These are phyloP conservation scores for Hybos culiciformis DNA, from an alignment of 2,888 invertebrate species.

Conservation along the genomic window DNA sequence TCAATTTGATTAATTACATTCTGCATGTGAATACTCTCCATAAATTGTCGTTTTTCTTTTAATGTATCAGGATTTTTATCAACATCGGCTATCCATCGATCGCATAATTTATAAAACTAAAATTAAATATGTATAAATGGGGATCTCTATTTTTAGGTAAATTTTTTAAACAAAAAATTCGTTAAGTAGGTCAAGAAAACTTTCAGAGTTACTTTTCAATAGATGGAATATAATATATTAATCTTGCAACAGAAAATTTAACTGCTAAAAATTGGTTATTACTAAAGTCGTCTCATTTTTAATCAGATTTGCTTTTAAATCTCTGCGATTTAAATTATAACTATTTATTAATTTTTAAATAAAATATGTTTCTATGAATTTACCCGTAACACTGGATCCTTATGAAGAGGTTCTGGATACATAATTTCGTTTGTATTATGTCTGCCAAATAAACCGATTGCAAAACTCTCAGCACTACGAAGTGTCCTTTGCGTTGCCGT, in stretches of 20 bases:
- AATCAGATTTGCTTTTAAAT: too few species aligned
- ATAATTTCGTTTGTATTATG: conserved; percentile 44
- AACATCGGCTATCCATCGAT: conserved; percentile 53
- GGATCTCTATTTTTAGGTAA: not conserved
- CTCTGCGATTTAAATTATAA: not conserved
- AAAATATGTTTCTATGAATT: conserved; percentile 21
- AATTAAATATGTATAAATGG: conserved; percentile 24
- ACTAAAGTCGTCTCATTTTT: too few species aligned
- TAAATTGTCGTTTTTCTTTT: conserved; percentile 43
- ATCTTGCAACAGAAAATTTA: too few species aligned
- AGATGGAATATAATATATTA: too few species aligned
- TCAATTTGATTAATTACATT: conserved; percentile 37
- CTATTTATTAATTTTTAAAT: not conserved
- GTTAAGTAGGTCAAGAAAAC: too few species aligned
- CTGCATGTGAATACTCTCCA: conserved; percentile 41
- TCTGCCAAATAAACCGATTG: conserved; percentile 59
- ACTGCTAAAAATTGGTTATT: too few species aligned
- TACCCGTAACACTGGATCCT: conserved; percentile 55
- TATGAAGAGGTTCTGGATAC: conserved; percentile 48
- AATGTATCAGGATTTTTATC: conserved; percentile 51
- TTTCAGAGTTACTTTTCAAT: too few species aligned
- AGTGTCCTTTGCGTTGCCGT: conserved; percentile 64
- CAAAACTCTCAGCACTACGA: conserved; percentile 61
- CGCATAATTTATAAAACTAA: conserved; percentile 67
- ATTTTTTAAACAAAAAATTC: not conserved